A percentile compares a stretch with the other conserved stretches of the same genome.
These are phyloP conservation scores for Eleutherodactylus coqui DNA, from an alignment of 2,797 vertebrate species.

Conservation along the genomic window DNA sequence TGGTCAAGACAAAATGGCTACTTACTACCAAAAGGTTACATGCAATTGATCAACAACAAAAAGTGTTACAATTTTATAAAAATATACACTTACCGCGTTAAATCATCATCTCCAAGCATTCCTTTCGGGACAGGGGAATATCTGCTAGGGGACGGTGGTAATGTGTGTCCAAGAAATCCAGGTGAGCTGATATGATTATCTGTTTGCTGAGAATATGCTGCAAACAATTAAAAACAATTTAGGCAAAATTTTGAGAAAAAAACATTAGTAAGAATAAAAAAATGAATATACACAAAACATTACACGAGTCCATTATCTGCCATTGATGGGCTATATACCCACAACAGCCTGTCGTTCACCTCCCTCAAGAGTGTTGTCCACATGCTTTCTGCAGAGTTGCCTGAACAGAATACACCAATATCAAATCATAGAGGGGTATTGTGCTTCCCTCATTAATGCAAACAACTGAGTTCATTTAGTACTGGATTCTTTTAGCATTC, in stretches of 20 bases:
- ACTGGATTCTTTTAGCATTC: no score
- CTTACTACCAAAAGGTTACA: no score
- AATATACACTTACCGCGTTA: conserved; percentile 81
- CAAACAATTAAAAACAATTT: conserved; percentile 32
- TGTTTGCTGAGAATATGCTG: conserved; percentile 88
- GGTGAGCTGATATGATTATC: conserved; percentile 92
- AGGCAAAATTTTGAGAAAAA: background rate
- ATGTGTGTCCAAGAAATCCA: conserved; percentile 82
- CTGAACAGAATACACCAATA: no score
- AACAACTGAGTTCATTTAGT: no score
- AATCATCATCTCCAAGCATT: conserved; percentile 87
- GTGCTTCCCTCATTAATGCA: no score
- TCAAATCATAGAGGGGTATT: no score
- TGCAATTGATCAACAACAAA: no score
- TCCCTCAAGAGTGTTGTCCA: no score
- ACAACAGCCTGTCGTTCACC: no score
- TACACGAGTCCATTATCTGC: background rate
- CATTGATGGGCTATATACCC: background rate
- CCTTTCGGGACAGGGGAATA: conserved; percentile 90
- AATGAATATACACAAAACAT: background rate
- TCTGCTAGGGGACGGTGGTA: conserved; percentile 83
- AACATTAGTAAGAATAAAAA: background rate
- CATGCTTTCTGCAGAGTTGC: no score
- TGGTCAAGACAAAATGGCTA: no score
- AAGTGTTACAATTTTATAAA: no score